Evolutionary conservation across 2,888 invertebrate genomes (phyloP).

Genomic region (Lacanobia oleracea): DNA sequence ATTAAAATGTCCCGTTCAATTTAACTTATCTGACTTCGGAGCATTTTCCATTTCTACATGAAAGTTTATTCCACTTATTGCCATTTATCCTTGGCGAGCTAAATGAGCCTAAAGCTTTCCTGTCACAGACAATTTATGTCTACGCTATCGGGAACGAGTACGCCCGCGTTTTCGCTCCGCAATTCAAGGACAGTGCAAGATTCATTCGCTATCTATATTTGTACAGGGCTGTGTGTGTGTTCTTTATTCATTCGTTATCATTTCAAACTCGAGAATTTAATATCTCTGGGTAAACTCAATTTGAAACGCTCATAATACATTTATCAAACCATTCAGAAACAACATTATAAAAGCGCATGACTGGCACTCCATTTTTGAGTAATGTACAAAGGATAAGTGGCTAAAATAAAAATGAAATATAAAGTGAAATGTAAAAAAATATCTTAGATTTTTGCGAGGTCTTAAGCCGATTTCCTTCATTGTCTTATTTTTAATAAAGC

Average conservation of each 20-base stretch:
- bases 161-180: conserved; percentile 53
- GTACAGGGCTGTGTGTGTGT: conserved; percentile 22
- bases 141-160: conserved; percentile 55
- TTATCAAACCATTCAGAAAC: conserved; percentile 47
- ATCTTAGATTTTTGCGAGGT: conserved; percentile 46
- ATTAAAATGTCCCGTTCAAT: conserved; percentile 49
- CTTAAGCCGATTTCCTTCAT: conserved; percentile 59
- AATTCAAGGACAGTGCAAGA: conserved; percentile 62
- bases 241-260: conserved; percentile 27
- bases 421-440: conserved; percentile 39
- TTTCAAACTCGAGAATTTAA: conserved; percentile 33
- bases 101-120: conserved; percentile 62
- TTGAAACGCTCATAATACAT: conserved; percentile 36
- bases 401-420: conserved; percentile 46
- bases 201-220: conserved; percentile 51
- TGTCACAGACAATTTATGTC: conserved; percentile 63
- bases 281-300: conserved; percentile 36
- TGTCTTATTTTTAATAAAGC: conserved; percentile 64
- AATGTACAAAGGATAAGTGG: conserved; percentile 45
- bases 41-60: conserved; percentile 58
- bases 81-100: conserved; percentile 62
- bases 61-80: conserved; percentile 65
- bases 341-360: conserved; percentile 51
- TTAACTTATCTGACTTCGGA: conserved; percentile 48
- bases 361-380: conserved; percentile 36